Evolutionary conservation across 2,888 invertebrate species (phyloP).

Genomic region (Cantharis rufa): DNA sequence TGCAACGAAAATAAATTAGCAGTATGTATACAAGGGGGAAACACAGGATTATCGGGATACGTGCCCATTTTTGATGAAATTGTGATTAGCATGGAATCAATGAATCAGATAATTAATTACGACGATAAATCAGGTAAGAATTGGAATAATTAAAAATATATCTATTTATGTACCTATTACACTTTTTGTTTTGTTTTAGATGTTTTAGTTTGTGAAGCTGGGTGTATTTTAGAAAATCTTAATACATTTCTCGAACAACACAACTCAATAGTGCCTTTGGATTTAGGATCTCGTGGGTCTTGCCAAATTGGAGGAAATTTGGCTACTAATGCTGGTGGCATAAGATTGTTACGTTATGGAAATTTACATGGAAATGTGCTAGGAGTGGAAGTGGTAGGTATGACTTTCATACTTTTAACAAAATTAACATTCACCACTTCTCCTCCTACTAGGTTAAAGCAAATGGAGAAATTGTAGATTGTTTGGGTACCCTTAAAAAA

Average conservation of each 20-base stretch:
- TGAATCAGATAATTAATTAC: constrained; percentile 82
- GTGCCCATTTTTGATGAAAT: constrained; percentile 97
- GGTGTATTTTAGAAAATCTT: constrained; percentile 85
- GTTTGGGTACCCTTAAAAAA: constrained; percentile 84
- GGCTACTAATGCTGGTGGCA: constrained; percentile 94
- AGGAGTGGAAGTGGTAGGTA: constrained; percentile 84
- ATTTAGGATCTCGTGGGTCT: constrained; percentile 93
- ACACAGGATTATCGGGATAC: constrained; percentile 91
- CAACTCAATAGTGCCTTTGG: constrained; percentile 89
- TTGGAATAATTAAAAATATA: background rate
- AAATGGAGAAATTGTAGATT: constrained; percentile 82
- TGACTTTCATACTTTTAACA: background rate
- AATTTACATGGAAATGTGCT: constrained; percentile 89
- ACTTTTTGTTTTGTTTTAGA: constrained; percentile 59
- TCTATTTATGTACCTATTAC: no score
- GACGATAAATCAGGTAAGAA: constrained; percentile 78
- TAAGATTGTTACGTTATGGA: constrained; percentile 89
- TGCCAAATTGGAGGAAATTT: constrained; percentile 96
- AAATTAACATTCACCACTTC: background rate
- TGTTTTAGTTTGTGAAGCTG: constrained; percentile 81
- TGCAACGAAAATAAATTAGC: constrained; percentile 84
- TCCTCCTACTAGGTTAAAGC: constrained; percentile 69
- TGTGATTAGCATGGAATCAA: constrained; percentile 77
- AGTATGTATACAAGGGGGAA: constrained; percentile 92
- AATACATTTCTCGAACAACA: constrained; percentile 72